Conservation (phyloP, 1,140 invertebrate genomes). For the Nephila pilipes region DNA sequence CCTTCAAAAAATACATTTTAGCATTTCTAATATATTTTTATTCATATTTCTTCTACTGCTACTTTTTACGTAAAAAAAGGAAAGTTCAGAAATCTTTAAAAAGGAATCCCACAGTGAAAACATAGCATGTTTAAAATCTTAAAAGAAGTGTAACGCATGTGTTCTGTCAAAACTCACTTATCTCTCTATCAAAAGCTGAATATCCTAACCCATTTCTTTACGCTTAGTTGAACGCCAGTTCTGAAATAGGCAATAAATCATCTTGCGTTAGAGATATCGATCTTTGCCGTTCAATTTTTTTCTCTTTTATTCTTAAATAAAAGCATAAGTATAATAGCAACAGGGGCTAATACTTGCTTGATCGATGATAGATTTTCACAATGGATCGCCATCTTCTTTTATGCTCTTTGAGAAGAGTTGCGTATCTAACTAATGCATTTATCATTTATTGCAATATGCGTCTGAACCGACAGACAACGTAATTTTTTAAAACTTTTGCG, state of each 20-base stretch:
- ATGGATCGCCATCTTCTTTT: not conserved
- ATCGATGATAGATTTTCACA: slow-evolving; percentile 40
- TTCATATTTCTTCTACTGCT: too few relatives aligned
- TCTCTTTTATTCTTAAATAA: not conserved
- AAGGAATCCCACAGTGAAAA: not conserved
- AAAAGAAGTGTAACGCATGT: slow-evolving; percentile 50
- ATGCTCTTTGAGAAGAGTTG: not conserved
- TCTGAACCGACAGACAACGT: not conserved
- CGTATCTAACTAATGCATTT: not conserved
- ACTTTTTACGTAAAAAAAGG: too few relatives aligned
- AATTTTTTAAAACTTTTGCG: not conserved
- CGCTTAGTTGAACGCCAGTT: slow-evolving; percentile 40
- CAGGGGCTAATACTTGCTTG: slow-evolving; percentile 15
- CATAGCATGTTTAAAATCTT: not conserved
- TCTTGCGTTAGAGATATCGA: slow-evolving; percentile 66
- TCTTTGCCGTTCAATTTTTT: slow-evolving; percentile 38
- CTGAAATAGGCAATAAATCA: slow-evolving; percentile 63
- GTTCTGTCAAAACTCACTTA: slow-evolving; percentile 68
- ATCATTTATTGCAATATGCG: not conserved
- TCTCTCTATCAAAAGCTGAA: slow-evolving; percentile 60
- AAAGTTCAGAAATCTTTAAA: not conserved
- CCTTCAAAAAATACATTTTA: too few relatives aligned
- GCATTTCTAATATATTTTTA: too few relatives aligned
- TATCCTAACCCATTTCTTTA: slow-evolving; percentile 58
- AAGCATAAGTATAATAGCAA: slow-evolving; percentile 55